These are phyloP conservation scores for Pyralis farinalis DNA, from an alignment of 2,888 invertebrate species.

Conservation along the genomic window DNA sequence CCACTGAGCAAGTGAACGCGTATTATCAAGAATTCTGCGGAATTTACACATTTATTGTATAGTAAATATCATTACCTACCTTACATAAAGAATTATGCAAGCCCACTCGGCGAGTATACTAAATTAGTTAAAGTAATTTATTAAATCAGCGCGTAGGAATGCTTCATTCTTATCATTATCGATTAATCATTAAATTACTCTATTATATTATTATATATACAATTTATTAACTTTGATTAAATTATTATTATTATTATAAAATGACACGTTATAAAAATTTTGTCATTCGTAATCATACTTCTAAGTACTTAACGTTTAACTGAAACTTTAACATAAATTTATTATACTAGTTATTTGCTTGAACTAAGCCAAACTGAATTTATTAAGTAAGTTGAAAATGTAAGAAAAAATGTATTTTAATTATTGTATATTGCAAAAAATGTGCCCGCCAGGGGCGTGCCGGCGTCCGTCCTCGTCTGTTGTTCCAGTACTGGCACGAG, in stretches of 20 bases:
- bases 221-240: slow-evolving; percentile 82
- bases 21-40: slow-evolving; percentile 71
- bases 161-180: slow-evolving; percentile 82
- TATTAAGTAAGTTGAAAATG: slow-evolving; percentile 80
- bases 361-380: slow-evolving; percentile 81
- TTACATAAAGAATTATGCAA: slow-evolving; percentile 63
- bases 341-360: slow-evolving; percentile 82
- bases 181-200: slow-evolving; percentile 81
- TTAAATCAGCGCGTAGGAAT: slow-evolving; percentile 81
- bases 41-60: slow-evolving; percentile 72
- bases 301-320: slow-evolving; percentile 79
- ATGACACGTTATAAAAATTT: slow-evolving; percentile 80
- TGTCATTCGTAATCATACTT: slow-evolving; percentile 81
- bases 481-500: slow-evolving; percentile 1
- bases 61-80: slow-evolving; percentile 75
- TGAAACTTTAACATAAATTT: slow-evolving; percentile 80
- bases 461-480: slow-evolving; percentile 4
- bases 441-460: slow-evolving; percentile 16
- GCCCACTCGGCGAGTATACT: slow-evolving; percentile 81
- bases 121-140: slow-evolving; percentile 85
- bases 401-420: slow-evolving; percentile 80
- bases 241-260: slow-evolving; percentile 80
- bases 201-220: slow-evolving; percentile 82
- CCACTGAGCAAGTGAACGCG: slow-evolving; percentile 58
- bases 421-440: slow-evolving; percentile 70